Evolutionary conservation across 2,797 vertebrate genomes (phyloP), one percentile per base, ranked within the genome.

Genomic region (Sebastes diaconus): DNA sequence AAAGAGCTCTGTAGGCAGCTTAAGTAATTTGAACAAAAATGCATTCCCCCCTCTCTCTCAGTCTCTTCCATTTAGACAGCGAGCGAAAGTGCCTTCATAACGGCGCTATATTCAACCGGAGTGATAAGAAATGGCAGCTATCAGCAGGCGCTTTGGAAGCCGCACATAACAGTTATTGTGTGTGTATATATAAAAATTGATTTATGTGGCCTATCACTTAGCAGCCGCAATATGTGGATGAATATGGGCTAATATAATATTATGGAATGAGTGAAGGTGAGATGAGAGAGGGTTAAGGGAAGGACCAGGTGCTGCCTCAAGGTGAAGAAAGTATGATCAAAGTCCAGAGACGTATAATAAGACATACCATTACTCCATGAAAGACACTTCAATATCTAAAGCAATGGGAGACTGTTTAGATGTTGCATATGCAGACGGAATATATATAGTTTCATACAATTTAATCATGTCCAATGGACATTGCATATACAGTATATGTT

Each of bases 111-210:
- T 92, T 86, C 88, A 90, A 81, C 60, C 4, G 42, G 39, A 74
- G 84, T 78, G 93, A 94, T 94, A 93, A 94, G 92, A 91, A 93
- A 94, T 86, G 90, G 91, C 88, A 91, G 93, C 91, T 89, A 94
- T 94, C 91, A 91, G 91, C 88, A 83, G 90, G 84, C 81, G 42
- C 80, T 85, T 87, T 71, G 71, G 81, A 86, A 91, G 84, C 85
- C 30, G 81, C 88, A 84, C 79, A 80, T 83, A 79, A 86, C 87
- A 76, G 66, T 92, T 90, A 88, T 78, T 91, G 85, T 90, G 85
- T 80, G 80, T 75, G 67, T 83, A 30, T 83, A 65, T 88, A 71
- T 88, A 86, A 87, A 90, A 93, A 81, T 59, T 71, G 84, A 92
- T 92, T 93, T 87, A 89, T 90, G 88, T 89, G 87, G 77, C 86